phyloP scores from a whole-genome alignment of 35 echinoderm and acorn worm genomes.

The Holothuria glaberrima region DNA sequence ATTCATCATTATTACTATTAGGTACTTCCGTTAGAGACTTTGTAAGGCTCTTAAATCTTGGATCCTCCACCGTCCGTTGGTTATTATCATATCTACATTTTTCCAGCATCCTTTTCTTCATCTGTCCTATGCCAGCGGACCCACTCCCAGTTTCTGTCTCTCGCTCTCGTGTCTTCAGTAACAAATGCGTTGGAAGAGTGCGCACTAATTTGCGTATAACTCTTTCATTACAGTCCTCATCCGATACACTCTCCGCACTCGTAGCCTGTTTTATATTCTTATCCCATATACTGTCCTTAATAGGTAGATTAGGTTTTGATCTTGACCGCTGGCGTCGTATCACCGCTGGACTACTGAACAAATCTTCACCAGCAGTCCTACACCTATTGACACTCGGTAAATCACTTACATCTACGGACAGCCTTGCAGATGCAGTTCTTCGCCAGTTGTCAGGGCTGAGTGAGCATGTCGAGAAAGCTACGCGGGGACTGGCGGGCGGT shows the following conservation, averaged over 20 bases:
- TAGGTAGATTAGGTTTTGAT: background rate
- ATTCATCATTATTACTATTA: background rate
- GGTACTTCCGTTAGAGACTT: slow-evolving; percentile 3
- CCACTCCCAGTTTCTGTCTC: slow-evolving; percentile 44
- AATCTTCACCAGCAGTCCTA: background rate
- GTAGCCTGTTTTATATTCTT: background rate
- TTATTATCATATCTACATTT: background rate
- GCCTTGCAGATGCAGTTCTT: background rate
- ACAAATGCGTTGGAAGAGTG: slow-evolving; percentile 14
- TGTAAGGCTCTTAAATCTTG: background rate
- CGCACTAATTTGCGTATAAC: slow-evolving; percentile 50
- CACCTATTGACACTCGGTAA: background rate
- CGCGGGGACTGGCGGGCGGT: background rate
- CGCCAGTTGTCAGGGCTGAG: background rate
- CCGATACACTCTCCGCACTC: background rate
- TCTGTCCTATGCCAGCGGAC: slow-evolving; percentile 25
- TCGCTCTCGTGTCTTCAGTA: slow-evolving; percentile 22
- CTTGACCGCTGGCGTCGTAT: slow-evolving; percentile 21
- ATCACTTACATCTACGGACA: background rate
- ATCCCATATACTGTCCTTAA: background rate
- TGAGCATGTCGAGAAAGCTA: background rate
- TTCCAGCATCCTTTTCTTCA: slow-evolving; percentile 22
- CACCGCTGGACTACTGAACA: slow-evolving; percentile 15
- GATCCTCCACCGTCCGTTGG: slow-evolving; percentile 40
- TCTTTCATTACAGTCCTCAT: slow-evolving; percentile 20